These are phyloP conservation scores for Leptinotarsa undecemlineata DNA, from an alignment of 1,140 invertebrate genomes.

Conservation along the genomic window DNA sequence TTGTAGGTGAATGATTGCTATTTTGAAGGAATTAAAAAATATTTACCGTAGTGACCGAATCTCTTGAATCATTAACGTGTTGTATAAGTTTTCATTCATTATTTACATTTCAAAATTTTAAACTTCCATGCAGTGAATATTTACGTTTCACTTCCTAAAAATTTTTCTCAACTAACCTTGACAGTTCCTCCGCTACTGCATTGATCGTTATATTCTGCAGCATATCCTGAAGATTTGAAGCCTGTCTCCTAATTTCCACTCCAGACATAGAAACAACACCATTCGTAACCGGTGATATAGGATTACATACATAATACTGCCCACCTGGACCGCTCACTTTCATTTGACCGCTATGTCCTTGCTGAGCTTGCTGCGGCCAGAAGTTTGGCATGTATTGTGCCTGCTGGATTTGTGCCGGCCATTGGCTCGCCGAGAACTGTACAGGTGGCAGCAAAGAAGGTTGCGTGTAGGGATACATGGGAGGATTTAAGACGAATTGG, in stretches of 20 bases:
- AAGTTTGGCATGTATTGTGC: slow-evolving; percentile 8
- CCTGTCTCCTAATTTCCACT: slow-evolving; percentile 41
- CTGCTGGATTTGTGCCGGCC: background rate
- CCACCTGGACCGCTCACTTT: slow-evolving; percentile 40
- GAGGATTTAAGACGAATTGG: slow-evolving; percentile 42
- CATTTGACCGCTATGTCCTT: slow-evolving; percentile 29
- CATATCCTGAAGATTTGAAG: slow-evolving; percentile 40
- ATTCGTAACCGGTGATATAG: slow-evolving; percentile 38
- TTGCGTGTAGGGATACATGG: slow-evolving; percentile 38
- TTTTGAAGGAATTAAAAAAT: too few species aligned
- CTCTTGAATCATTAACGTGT: too few species aligned
- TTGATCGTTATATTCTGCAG: background rate
- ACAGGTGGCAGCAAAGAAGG: background rate
- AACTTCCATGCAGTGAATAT: too few species aligned
- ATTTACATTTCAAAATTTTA: too few species aligned
- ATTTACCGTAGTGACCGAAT: too few species aligned
- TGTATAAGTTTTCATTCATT: too few species aligned
- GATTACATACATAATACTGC: slow-evolving; percentile 52
- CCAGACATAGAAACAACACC: slow-evolving; percentile 42
- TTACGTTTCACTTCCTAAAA: too few species aligned
- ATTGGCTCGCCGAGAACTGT: background rate
- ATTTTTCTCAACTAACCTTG: background rate
- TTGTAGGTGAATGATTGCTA: too few species aligned
- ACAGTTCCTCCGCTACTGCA: background rate
- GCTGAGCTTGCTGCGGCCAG: slow-evolving; percentile 18